A percentile compares a stretch with the other conserved stretches of the same genome.
These are phyloP conservation scores for Tonatia bakeri DNA, from an alignment of 2,113 vertebrate species.

Conservation along the genomic window DNA sequence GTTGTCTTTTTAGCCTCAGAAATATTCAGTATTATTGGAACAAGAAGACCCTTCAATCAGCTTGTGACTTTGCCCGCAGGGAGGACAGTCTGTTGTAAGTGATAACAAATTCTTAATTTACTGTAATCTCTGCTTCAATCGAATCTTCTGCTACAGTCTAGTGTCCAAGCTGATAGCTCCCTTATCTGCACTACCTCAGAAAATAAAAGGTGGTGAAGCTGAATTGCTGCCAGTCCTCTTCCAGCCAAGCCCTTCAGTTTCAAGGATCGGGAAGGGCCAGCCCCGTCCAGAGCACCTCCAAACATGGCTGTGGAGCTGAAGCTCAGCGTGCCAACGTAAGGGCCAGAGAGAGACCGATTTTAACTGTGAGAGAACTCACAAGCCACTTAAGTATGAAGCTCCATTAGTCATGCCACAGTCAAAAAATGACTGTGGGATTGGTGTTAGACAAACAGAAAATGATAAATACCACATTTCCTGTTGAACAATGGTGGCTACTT, in stretches of 20 bases:
- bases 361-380: constrained; percentile 44
- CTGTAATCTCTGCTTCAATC: constrained; percentile 73
- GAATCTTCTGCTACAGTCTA: constrained; percentile 21
- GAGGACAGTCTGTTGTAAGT: constrained; percentile 62
- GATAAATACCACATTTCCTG: neutral
- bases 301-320: neutral
- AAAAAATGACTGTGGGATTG: neutral
- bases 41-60: constrained; percentile 19
- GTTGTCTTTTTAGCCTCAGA: neutral
- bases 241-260: constrained; percentile 48
- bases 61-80: constrained; percentile 38
- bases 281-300: constrained; percentile 29
- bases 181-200: constrained; percentile 75
- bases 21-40: constrained; percentile 46
- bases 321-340: constrained; percentile 14
- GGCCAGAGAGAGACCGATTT: constrained; percentile 18
- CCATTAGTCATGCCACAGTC: neutral
- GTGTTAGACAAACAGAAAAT: neutral
- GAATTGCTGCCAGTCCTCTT: constrained; percentile 68
- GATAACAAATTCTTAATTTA: constrained; percentile 79
- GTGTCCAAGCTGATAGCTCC: constrained; percentile 56
- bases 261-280: constrained; percentile 54
- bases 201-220: constrained; percentile 65
- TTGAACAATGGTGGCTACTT: neutral
- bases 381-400: constrained; percentile 33